Base-by-base conservation (phyloP, 2,888 invertebrate species). In the Augochlorella aurata region DNA sequence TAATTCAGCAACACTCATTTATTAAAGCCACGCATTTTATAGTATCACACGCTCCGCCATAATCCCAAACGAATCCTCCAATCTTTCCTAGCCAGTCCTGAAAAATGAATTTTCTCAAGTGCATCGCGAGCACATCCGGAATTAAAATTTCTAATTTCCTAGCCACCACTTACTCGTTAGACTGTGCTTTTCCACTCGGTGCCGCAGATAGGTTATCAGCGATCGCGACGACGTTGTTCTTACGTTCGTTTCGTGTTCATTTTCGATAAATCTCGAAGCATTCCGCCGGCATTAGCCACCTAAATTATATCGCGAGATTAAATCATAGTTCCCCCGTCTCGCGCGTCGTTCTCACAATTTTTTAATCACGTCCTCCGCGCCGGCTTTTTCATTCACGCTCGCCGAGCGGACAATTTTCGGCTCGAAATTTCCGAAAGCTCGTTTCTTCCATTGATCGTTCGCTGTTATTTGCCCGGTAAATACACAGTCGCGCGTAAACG, bases 391-490 rank as follows among this genome's bases (percentile, higher is more conserved):
- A 54, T 58, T 58, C 24, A 5, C 54, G 7, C 7, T 14, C 21
- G 14, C 21, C 21, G 21, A 14, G 54, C 54, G 5, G 54, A 21
- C 21, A 54, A 47, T 47, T 47, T 12, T 12, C 8, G 10, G 29
- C 24, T 14, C 61, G 29, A 63, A 18, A 63, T 18, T 18, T 63
- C 18, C 29, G 18, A 63, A 63, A 63, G 16, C 14, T 38, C 63
- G 18, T 63, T 63, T 63, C 63, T 29, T 18, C 63, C 18, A 38
- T 63, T 18, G 63, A 63, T 63, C 63, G 24, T 21, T 2, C 24
- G 38, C 50, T 50, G 44, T 8, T 63, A 38, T 63, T 63, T 44
- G 63, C 63, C 16, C 67, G 21, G 47, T 49, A 67, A 67, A 67
- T 18, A 29, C 29, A 29, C 18, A 5, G 49, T 29, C 24, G 29